These are phyloP conservation scores for Heliconius nattereri DNA, from an alignment of 1,140 invertebrate species.

Conservation along the genomic window DNA sequence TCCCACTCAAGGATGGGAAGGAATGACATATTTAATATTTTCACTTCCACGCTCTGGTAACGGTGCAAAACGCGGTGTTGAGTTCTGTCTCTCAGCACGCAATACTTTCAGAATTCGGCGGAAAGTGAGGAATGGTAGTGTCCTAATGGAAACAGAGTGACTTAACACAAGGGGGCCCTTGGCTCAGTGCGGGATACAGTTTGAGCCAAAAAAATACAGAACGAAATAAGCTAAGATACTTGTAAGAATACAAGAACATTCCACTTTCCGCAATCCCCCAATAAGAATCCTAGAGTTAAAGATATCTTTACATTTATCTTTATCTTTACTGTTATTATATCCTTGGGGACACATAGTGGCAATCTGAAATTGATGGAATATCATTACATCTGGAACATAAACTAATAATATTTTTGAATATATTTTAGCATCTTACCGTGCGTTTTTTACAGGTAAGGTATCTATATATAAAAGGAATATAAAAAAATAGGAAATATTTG, in stretches of 20 bases:
- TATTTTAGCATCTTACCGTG: neutral
- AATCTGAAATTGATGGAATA: neutral
- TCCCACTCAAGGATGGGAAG: no score
- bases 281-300: constrained; percentile 20
- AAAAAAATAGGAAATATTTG: neutral
- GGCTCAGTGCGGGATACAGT: no score
- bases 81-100: no score
- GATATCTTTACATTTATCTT: constrained; percentile 22
- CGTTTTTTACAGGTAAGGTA: no score
- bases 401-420: neutral
- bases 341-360: neutral
- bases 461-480: neutral
- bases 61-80: no score
- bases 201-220: no score
- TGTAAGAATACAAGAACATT: constrained; percentile 7
- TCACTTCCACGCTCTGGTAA: no score
- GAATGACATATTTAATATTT: no score
- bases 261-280: constrained; percentile 9
- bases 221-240: neutral
- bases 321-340: constrained; percentile 38
- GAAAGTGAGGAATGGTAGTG: no score
- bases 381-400: neutral
- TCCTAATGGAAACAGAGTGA: no score
- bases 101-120: no score
- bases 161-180: no score